Base-by-base conservation (phyloP, 1,140 invertebrate species). In the Trissolcus basalis region DNA sequence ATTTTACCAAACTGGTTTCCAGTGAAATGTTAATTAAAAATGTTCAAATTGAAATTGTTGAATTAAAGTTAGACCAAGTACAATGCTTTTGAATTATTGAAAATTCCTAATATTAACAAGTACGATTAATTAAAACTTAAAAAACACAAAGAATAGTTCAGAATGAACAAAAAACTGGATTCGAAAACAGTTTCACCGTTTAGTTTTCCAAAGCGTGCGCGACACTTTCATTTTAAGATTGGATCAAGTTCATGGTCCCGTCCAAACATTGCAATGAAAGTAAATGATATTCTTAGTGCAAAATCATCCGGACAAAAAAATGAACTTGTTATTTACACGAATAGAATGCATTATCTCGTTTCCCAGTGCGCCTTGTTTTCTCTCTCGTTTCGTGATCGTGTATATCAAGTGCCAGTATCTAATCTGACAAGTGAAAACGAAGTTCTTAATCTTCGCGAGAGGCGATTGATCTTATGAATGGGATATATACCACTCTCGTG, bases 171-270 rank as follows among this genome's bases (percentile, higher is more conserved):
- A 59, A 68, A 68, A 68, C 64, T 47, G 2, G 10, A 36, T 49
- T 44, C 8, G 39, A 59, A 59, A 50, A 41, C 13, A 15, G 27
- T 64, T 72, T 72, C 68, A 51, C 68, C 41, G 16, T 36, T 58
- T 19, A 27, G 45, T 51, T 72, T 51, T 59, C 60, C 41, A 64
- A 45, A 56, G 11, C 9, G 1, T 1, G 0, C 13, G 54, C 47
- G 47, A 58, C 53, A 63, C 68, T 63, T 64, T 72, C 68, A 64
- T 58, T 53, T 39, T 15, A 45, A 58, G 60, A 59, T 58, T 72
- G 47, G 47, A 58, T 72, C 68, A 71, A 71, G 68, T 63, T 71
- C 68, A 71, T 13, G 68, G 56, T 64, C 47, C 50, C 50, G 19
- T 43, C 2, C 51, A 54, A 51, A 47, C 33, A 50, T 32, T 19